Evolutionary conservation across 2,797 vertebrate species (phyloP).

Genomic region (Mormyrops boulengeri): DNA sequence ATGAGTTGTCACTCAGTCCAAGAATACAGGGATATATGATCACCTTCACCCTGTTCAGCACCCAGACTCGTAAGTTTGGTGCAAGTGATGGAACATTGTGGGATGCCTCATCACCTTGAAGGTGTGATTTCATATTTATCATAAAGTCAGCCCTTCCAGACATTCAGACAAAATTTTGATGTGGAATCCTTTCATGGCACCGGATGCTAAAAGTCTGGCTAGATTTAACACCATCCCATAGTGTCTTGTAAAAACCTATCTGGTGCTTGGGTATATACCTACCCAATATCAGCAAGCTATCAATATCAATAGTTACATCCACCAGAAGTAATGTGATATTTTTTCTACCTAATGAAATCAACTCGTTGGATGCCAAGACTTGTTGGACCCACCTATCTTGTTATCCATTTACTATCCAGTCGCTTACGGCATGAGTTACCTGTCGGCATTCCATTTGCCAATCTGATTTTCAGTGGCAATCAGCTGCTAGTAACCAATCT

Average conservation of each 20-base stretch:
- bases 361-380: background rate
- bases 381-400: background rate
- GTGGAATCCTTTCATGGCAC: background rate
- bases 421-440: background rate
- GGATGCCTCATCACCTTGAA: conserved; percentile 58
- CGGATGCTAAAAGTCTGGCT: too few species aligned
- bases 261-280: background rate
- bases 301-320: background rate
- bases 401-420: background rate
- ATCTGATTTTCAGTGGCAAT: background rate
- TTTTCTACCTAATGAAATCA: background rate
- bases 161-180: conserved; percentile 29
- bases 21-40: conserved; percentile 65
- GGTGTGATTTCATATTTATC: conserved; percentile 62
- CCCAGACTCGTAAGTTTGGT: conserved; percentile 38
- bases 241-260: background rate
- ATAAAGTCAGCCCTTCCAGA: conserved; percentile 43
- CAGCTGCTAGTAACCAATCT: background rate
- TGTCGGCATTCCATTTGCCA: background rate
- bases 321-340: background rate
- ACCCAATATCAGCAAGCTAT: background rate
- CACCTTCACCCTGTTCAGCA: conserved; percentile 72
- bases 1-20: conserved; percentile 69
- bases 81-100: conserved; percentile 41
- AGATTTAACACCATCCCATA: background rate